phyloP scores from a whole-genome alignment of 2,888 invertebrate genomes.

The Carpatolechia fugitivella region DNA sequence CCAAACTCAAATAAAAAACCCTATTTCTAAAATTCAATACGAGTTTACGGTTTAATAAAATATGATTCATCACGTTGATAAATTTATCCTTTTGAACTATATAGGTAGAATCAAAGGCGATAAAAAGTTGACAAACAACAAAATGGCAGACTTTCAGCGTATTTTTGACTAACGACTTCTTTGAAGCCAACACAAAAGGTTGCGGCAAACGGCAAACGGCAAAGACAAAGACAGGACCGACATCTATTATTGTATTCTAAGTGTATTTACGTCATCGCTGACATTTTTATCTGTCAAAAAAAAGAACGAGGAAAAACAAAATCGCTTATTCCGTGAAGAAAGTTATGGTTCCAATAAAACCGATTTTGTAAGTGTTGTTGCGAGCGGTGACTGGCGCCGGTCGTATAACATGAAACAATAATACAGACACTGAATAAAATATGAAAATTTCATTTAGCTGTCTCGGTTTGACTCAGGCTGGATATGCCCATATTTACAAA shows the following conservation, averaged over 20 bases:
- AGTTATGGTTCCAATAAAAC: slow-evolving; percentile 30
- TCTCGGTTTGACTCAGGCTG: slow-evolving; percentile 14
- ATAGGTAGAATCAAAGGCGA: too few species aligned
- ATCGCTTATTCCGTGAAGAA: slow-evolving; percentile 8
- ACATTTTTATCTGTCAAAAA: slow-evolving; percentile 22
- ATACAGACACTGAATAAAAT: slow-evolving; percentile 42
- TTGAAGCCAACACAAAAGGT: background rate
- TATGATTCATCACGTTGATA: too few species aligned
- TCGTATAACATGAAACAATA: slow-evolving; percentile 35
- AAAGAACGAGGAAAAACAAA: slow-evolving; percentile 14
- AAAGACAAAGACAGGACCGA: background rate
- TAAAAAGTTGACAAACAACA: too few species aligned
- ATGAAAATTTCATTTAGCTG: slow-evolving; percentile 37
- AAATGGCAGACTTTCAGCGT: too few species aligned
- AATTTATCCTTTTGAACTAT: too few species aligned
- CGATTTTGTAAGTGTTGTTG: slow-evolving; percentile 38
- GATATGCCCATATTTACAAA: too few species aligned
- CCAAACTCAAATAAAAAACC: too few species aligned
- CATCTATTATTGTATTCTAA: background rate
- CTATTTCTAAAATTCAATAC: too few species aligned
- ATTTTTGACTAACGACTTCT: background rate
- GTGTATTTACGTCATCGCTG: background rate
- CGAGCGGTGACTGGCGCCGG: slow-evolving; percentile 40
- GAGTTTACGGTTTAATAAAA: too few species aligned
- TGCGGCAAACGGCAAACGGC: background rate